A percentile compares a stretch with the other conserved stretches of the same genome.
These are phyloP conservation scores for Drosophila arawakana DNA, from an alignment of 1,140 invertebrate species.

Conservation along the genomic window DNA sequence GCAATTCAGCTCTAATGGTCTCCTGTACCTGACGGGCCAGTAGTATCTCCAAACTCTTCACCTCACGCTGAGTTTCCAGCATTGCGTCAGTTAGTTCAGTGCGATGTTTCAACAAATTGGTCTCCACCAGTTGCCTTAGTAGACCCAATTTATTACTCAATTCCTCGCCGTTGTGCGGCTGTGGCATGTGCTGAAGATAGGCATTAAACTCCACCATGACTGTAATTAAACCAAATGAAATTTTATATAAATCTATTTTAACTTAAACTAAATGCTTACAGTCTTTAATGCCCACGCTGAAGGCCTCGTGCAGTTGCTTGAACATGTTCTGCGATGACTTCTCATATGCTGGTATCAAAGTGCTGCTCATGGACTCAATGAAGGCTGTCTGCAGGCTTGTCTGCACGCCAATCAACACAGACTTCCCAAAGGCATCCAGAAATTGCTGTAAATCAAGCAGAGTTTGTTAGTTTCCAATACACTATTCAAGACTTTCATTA, in stretches of 20 bases:
- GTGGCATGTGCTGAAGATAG: slow-evolving; percentile 83
- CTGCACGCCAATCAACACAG: slow-evolving; percentile 87
- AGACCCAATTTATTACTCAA: slow-evolving; percentile 64
- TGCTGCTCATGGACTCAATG: slow-evolving; percentile 90
- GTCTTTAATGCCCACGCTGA: slow-evolving; percentile 93
- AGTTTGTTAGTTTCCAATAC: background rate
- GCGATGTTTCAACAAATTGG: slow-evolving; percentile 69
- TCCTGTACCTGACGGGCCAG: slow-evolving; percentile 76
- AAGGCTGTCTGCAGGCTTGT: slow-evolving; percentile 81
- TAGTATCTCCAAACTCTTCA: slow-evolving; percentile 78
- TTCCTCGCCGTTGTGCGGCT: slow-evolving; percentile 75
- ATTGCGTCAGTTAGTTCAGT: slow-evolving; percentile 70
- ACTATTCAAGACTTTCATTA: background rate
- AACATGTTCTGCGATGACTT: slow-evolving; percentile 94
- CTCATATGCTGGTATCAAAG: slow-evolving; percentile 93
- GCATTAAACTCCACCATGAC: slow-evolving; percentile 85
- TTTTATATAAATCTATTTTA: slow-evolving; percentile 1
- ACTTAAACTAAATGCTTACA: slow-evolving; percentile 87
- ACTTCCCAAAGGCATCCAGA: slow-evolving; percentile 89
- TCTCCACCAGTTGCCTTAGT: slow-evolving; percentile 74
- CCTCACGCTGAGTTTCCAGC: slow-evolving; percentile 77
- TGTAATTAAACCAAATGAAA: slow-evolving; percentile 42
- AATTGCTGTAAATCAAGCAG: slow-evolving; percentile 86
- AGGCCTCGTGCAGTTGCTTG: slow-evolving; percentile 93
- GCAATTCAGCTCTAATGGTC: slow-evolving; percentile 84